These are phyloP conservation scores for Cerastis leucographa DNA, from an alignment of 2,888 invertebrate species.

Conservation along the genomic window DNA sequence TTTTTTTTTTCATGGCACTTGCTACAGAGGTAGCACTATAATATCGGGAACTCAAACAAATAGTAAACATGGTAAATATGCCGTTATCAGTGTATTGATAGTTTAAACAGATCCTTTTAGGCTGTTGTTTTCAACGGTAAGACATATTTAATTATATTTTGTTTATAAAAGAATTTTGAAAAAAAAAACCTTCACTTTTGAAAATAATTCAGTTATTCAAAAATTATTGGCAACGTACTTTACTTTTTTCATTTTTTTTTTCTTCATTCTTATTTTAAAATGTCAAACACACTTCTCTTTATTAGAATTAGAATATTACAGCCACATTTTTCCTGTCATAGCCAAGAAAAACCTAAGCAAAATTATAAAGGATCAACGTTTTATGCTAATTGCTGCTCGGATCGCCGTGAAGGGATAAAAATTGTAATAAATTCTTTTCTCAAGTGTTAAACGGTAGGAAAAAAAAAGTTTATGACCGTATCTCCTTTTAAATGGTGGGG, in stretches of 20 bases:
- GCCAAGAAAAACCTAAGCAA: not conserved
- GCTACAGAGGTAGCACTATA: too few species aligned
- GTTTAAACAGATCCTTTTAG: not conserved
- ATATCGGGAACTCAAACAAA: too few species aligned
- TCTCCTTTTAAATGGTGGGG: slow-evolving; percentile 49
- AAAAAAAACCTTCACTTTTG: not conserved
- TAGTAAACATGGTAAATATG: too few species aligned
- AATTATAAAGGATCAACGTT: slow-evolving; percentile 39
- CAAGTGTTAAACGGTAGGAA: slow-evolving; percentile 57
- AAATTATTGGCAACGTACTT: not conserved
- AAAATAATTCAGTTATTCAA: too few species aligned
- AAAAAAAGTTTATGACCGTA: slow-evolving; percentile 53
- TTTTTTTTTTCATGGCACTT: too few species aligned
- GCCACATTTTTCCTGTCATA: not conserved
- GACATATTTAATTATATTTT: not conserved
- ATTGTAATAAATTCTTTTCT: slow-evolving; percentile 64
- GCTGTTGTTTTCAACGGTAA: not conserved
- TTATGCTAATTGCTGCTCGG: slow-evolving; percentile 67
- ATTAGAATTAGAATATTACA: not conserved
- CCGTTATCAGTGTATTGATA: too few species aligned
- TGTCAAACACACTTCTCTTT: not conserved
- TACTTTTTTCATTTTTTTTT: not conserved
- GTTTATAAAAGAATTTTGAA: not conserved
- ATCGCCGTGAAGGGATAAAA: slow-evolving; percentile 66
- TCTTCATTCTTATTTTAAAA: not conserved